Evolutionary conservation across 2,888 invertebrate genomes (phyloP).

Genomic region (Gastracanthus pulcherrimus): DNA sequence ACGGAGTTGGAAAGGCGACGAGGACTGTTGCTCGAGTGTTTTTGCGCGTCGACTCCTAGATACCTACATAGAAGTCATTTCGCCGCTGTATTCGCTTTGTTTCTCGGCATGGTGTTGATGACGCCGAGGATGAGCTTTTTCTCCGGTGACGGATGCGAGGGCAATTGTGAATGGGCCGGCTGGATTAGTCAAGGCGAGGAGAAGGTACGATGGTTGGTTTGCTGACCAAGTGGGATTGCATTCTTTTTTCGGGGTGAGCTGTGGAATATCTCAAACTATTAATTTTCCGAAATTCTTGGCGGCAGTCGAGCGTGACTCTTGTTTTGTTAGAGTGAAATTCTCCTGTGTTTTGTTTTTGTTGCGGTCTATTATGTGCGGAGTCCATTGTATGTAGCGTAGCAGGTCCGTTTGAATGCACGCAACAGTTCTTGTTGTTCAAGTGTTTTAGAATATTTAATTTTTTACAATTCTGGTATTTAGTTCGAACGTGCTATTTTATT

Average conservation of each 20-base stretch:
- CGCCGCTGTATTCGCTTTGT: not conserved
- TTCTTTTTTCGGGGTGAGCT: not conserved
- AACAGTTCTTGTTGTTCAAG: not conserved
- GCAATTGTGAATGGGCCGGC: not conserved
- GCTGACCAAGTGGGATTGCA: not conserved
- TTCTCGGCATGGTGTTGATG: not conserved
- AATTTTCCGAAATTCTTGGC: slow-evolving; percentile 24
- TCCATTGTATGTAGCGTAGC: not conserved
- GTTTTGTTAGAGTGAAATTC: not conserved
- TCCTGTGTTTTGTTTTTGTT: not conserved
- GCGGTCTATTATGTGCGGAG: not conserved
- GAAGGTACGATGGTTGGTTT: not conserved
- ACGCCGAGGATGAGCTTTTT: not conserved
- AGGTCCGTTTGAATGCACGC: not conserved
- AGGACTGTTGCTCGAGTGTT: no score
- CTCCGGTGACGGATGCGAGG: not conserved
- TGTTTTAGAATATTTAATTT: not conserved
- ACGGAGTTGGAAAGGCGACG: slow-evolving; percentile 61
- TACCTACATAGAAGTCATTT: slow-evolving; percentile 47
- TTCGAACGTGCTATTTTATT: not conserved
- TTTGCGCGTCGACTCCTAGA: slow-evolving; percentile 45
- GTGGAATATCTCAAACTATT: not conserved
- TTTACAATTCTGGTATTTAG: slow-evolving; percentile 5
- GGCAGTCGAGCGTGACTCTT: not conserved
- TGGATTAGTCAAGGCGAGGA: not conserved